Evolutionary conservation across 2,888 invertebrate species (phyloP).

Genomic region (Thecocarcelia acutangulata): DNA sequence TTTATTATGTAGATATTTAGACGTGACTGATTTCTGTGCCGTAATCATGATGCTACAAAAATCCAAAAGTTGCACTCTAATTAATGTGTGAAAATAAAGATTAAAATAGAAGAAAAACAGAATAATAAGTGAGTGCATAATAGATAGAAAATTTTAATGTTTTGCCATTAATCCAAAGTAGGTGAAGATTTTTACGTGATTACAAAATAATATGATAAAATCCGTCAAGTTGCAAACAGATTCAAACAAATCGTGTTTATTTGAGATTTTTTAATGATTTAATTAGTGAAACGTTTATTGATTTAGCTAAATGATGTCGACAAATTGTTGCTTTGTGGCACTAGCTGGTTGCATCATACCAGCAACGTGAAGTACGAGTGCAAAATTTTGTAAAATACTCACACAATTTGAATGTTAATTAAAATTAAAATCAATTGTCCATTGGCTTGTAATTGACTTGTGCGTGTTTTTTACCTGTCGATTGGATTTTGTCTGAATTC

Average conservation of each 20-base stretch:
- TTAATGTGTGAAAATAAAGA: conserved; percentile 63
- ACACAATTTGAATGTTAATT: conserved; percentile 25
- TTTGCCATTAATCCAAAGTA: conserved; percentile 29
- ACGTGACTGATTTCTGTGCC: conserved; percentile 8
- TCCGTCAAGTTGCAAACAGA: conserved; percentile 6
- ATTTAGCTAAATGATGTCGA: conserved; percentile 37
- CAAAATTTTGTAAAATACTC: conserved; percentile 16
- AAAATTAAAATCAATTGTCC: conserved; percentile 37
- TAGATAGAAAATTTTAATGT: not conserved
- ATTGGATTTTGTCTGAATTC: conserved; percentile 24
- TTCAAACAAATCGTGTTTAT: conserved; percentile 24
- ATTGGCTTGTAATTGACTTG: conserved; percentile 19
- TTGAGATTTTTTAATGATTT: conserved; percentile 37
- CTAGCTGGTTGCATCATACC: conserved; percentile 26
- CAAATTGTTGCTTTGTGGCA: conserved; percentile 8
- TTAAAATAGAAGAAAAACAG: conserved; percentile 24
- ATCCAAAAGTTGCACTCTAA: conserved; percentile 64
- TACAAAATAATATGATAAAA: conserved; percentile 24
- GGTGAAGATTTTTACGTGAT: conserved; percentile 59
- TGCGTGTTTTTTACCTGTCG: conserved; percentile 4
- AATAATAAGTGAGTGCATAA: conserved; percentile 4
- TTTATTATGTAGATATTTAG: not conserved
- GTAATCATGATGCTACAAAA: not conserved
- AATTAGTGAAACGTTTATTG: conserved; percentile 50
- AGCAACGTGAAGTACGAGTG: conserved; percentile 4